Percentiles rank a stretch among this genome's conserved stretches.
Conservation (phyloP, 2,888 invertebrate species). For the Callosobruchus maculatus region DNA sequence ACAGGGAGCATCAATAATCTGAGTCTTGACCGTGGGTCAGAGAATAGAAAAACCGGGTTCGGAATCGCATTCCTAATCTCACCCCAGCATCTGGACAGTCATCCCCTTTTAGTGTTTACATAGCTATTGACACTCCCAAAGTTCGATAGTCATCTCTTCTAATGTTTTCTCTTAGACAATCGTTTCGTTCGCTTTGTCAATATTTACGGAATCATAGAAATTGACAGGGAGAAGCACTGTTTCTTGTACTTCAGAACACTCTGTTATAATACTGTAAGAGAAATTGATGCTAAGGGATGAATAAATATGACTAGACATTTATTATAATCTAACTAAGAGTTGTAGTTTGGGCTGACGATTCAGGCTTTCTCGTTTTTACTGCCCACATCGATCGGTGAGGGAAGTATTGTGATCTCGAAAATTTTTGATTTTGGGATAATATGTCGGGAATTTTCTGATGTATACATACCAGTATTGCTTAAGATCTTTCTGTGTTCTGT, state of each 20-base stretch:
- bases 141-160: background rate
- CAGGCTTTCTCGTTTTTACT: too few species aligned
- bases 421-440: too few species aligned
- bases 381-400: too few species aligned
- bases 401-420: too few species aligned
- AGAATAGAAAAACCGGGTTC: constrained; percentile 41
- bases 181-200: background rate
- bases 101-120: constrained; percentile 40
- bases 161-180: background rate
- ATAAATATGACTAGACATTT: too few species aligned
- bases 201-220: background rate
- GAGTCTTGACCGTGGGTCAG: constrained; percentile 43
- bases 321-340: too few species aligned
- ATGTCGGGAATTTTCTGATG: too few species aligned
- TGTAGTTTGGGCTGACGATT: too few species aligned
- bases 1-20: constrained; percentile 29
- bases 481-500: too few species aligned
- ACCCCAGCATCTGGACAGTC: constrained; percentile 38
- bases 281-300: too few species aligned
- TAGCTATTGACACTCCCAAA: constrained; percentile 40
- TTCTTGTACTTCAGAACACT: background rate
- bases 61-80: constrained; percentile 36
- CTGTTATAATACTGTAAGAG: too few species aligned
- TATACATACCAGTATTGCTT: too few species aligned
- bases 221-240: background rate